Evolutionary conservation across 2,113 vertebrate species (phyloP), one percentile per base, ranked within the genome.

Genomic region (Osmerus mordax): DNA sequence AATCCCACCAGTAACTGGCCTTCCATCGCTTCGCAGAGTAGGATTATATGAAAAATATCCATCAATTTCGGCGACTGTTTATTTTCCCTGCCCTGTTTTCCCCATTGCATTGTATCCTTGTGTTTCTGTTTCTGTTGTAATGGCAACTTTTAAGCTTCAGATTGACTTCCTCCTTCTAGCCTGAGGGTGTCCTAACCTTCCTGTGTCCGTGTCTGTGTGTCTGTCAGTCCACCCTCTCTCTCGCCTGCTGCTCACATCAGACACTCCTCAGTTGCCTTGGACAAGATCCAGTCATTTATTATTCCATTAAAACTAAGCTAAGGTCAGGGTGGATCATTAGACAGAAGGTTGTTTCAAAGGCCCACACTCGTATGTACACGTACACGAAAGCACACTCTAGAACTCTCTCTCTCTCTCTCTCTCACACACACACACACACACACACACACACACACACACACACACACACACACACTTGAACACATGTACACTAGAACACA

Each of bases 281-380:
- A 88, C 88, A 85, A 80, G 81, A 89, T 78, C 83, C 80, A 73
- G 82, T 88, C 81, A 89, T 89, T 88, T 89, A 86, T 87, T 88
- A 89, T 89, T 89, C 85, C 87, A 88, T 87, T 88, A 89, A 81
- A 78, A 82, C 78, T 77, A 65, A 4, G 23, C 58, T 68, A 76
- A 72, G 86, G 84, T 87, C 86, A 81, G 19, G 11, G 70, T 62
- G 73, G 81, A 85, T 87, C 85, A 84, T 88, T 87, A 89, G 75
- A 77, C 66, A 51, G 71, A 81, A 85, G 88, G 81, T 86, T 80
- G 82, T 87, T 88, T 74, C 71, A 82, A 77, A 87, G 81, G 74
- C 0, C 2, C 51, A 47, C 41, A 12, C 41, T 47, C 41, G 23
- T 23, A 47, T 2, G 41, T 5, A 51, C 36, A 4, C 19, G 14